Evolutionary conservation across 2,797 vertebrate genomes (phyloP).

Genomic region (Spinibarbus caldwelli): DNA sequence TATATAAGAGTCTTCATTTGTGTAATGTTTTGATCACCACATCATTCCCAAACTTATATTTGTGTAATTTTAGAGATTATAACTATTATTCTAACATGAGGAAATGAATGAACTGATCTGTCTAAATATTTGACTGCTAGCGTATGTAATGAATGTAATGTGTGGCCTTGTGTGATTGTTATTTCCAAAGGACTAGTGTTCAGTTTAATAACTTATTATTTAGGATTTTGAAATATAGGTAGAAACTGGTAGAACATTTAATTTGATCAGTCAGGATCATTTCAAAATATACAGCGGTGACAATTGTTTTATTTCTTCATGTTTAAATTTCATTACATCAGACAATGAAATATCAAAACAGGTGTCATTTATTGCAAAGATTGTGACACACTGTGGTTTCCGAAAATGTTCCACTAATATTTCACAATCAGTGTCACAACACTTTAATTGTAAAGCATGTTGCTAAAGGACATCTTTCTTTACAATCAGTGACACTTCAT

Average conservation of each 20-base stretch:
- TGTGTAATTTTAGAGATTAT: not conserved
- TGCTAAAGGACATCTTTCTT: not conserved
- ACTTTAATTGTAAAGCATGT: not conserved
- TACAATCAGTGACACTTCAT: not conserved
- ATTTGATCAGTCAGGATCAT: not conserved
- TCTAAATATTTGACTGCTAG: not conserved
- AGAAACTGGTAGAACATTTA: not conserved
- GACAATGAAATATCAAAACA: not conserved
- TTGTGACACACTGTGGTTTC: not conserved
- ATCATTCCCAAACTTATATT: not conserved
- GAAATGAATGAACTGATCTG: not conserved
- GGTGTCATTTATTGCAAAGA: not conserved
- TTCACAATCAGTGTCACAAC: not conserved
- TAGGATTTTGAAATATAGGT: not conserved
- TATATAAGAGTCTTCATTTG: too few species aligned
- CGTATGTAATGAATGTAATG: not conserved
- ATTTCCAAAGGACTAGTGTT: not conserved
- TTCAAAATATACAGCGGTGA: not conserved
- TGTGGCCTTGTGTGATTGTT: too few species aligned
- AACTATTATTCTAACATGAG: not conserved
- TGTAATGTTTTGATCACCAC: not conserved
- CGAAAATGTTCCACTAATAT: not conserved
- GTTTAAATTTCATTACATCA: too few species aligned
- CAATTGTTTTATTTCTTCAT: not conserved
- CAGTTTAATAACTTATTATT: too few species aligned